Base-by-base conservation (phyloP, 2,888 invertebrate genomes). In the Caradrina clavipalpis region DNA sequence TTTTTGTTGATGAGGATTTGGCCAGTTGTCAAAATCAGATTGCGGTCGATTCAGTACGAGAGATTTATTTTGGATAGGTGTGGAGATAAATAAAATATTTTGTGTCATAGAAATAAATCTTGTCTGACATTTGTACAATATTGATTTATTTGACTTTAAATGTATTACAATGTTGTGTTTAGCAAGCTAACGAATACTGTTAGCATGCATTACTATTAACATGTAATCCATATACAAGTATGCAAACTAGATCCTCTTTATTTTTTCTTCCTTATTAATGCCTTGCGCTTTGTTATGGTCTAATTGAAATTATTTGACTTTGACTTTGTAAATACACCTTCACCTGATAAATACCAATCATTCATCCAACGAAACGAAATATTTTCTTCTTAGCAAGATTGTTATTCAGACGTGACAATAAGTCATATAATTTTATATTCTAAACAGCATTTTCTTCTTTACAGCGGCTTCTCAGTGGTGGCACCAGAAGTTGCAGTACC, bases 401-500 rank as follows among this genome's bases (percentile, higher is more conserved):
- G 15, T 1, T 45, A 45, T 17, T 45, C 0, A 15, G 45, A 45
- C 45, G 13, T 6, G 5, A 35, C 45, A 45, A 45, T 17, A 45
- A 17, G 17, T 5, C 11, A 39, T 39, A 13, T 39, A 39, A 11
- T n/a, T n/a, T n/a, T n/a, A n/a, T n/a, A 21, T 26, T 45, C 21
- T 45, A 26, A 56, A 17, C 8, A 7, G 0, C 0, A 35, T 39
- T 65, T 69, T 71, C 72, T 88, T 87, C 71, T 87, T 85, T 93
- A 17, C 96, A 97, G 97, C 66, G 97, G 97, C 19, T 97, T 97
- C 90, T 97, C 97, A 51, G 97, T 97, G 58, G 97, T 97, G 65
- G 97, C 97, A 1, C 97, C 97, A 8, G 97, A 97, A 86, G 96
- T 97, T 17, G 97, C 97, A 4, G 97, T 97, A 0, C 97, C 97